Evolutionary conservation across 2,113 vertebrate genomes (phyloP), one percentile per base, ranked within the genome.

Genomic region (Saccopteryx leptura): DNA sequence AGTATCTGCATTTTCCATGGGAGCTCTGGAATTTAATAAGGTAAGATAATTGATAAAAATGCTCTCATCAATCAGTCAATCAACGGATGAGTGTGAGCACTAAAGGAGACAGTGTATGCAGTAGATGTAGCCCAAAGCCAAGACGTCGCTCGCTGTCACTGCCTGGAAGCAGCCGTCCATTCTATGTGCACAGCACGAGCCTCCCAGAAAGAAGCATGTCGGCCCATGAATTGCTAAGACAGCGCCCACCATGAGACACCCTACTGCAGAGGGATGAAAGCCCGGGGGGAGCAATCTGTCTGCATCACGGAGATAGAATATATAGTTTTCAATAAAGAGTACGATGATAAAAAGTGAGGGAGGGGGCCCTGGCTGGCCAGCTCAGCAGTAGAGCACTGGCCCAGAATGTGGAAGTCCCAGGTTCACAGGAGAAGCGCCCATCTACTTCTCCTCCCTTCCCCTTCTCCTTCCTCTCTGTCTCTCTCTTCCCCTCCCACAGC

Each of bases 281-380:
- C 61, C 39, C 9, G 23, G 21, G 7, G 8, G 26, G 7, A 1
- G n/a, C 1, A 52, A 26, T 14, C 2, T n/a, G 79, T 89, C 33
- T 60, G 31, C 76, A 93, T 39, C 7, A 1, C 26, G 31, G 54
- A 69, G 23, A 74, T n/a, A 24, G 0, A 31, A 75, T n/a, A n/a
- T n/a, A n/a, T 18, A 52, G 78, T 50, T 90, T 93, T 66, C 78
- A 91, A 58, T 84, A 48, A 87, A 56, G 5, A 93, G 5, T 54
- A 21, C 21, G 19, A 48, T n/a, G 23, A 28, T 23, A 50, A 86
- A 83, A 78, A 60, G 52, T 60, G 85, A 71, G 14, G 10, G 2
- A 85, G 15, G 78, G 12, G 6, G 39, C 39, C 39, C 39, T 39
- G 39, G 39, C 39, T 3, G 39, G 39, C 39, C 39, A 39, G 39